Evolutionary conservation across 2,888 invertebrate genomes (phyloP), one percentile per base, ranked within the genome.

Genomic region (Megalurothrips usitatus): DNA sequence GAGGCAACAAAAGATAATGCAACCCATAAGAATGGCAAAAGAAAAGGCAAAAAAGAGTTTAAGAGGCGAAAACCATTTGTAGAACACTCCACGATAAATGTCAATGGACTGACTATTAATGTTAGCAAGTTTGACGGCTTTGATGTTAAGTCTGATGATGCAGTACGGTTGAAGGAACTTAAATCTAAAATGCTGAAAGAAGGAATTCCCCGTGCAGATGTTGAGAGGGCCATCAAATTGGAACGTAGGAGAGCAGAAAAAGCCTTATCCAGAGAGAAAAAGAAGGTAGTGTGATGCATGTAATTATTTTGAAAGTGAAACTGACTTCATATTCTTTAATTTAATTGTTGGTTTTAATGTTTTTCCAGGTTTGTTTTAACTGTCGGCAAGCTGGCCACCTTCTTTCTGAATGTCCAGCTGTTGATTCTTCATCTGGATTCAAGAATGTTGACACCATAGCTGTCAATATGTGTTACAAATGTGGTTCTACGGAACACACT

Each of bases 401-500:
- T 84, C 87, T 96, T 52, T 92, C 94, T 0, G 94, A 95, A 82
- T 96, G 96, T 88, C 95, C 96, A 0, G 91, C 93, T 80, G 85
- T 92, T 19, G 89, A 89, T 2, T 34, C n/a, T 52, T 43, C 12
- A 79, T 78, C 90, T 84, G 89, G 89, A 85, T 87, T 88, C 63
- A 87, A 87, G 26, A 83, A 85, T 81, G 86, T 88, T 4, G 88
- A 89, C 81, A 84, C 85, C 14, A 86, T 88, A 0, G 89, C 89
- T 9, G 90, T 91, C 80, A 94, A 94, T 11, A 91, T 96, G 79
- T 96, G 96, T 85, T 96, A 94, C 85, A 96, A 96, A 87, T 96
- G 96, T 87, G 96, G 96, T 0, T 96, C 96, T 0, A 94, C 94
- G 8, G 96, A 96, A 86, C 96, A 96, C 86, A 91, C 91, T 17